phyloP scores from a whole-genome alignment of 2,113 vertebrate genomes.

The Aramus guarauna region DNA sequence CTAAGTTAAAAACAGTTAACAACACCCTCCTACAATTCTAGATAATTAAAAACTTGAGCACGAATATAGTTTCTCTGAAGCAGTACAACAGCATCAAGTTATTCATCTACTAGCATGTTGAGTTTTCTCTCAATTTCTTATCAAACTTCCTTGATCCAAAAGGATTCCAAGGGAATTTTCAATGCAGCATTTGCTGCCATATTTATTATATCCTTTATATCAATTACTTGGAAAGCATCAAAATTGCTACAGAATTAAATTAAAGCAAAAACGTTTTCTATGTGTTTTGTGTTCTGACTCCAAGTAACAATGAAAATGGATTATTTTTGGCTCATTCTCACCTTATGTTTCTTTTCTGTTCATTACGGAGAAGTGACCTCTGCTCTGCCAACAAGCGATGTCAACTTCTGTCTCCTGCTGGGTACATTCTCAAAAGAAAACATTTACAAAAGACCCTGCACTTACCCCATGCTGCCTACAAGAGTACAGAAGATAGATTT shows the following conservation, averaged over 20 bases:
- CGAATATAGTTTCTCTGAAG: neutral
- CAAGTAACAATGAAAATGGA: neutral
- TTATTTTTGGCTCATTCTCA: neutral
- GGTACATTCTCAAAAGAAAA: neutral
- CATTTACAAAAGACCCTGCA: neutral
- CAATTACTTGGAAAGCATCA: neutral
- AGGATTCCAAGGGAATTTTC: neutral
- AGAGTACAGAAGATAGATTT: neutral
- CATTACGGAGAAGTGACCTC: neutral
- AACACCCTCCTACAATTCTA: neutral
- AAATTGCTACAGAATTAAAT: neutral
- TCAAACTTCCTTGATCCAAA: neutral
- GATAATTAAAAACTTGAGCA: neutral
- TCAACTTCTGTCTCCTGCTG: slow-evolving; percentile 28
- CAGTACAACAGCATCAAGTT: neutral
- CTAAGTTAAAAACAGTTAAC: neutral
- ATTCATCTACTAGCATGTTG: neutral
- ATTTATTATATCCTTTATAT: neutral
- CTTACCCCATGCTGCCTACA: slow-evolving; percentile 6
- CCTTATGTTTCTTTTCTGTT: neutral
- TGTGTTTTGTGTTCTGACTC: neutral
- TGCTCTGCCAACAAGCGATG: neutral
- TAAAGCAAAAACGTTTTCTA: neutral
- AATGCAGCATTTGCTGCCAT: neutral
- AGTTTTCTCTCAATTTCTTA: neutral